phyloP scores from a whole-genome alignment of 2,797 vertebrate species.

The Sebastes miniatus region DNA sequence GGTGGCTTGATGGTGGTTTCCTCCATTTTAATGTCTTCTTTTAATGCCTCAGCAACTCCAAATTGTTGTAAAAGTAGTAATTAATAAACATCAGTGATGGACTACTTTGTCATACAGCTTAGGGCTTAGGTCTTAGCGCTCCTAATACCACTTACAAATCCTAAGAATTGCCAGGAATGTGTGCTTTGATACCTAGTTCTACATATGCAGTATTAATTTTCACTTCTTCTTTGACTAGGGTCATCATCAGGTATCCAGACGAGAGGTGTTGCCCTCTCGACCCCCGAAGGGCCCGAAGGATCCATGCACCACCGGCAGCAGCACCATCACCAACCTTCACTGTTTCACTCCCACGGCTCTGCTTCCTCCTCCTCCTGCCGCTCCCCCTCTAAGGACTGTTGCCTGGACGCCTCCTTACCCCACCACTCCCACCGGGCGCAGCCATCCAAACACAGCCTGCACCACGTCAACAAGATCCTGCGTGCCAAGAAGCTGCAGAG shows the following conservation, averaged over 20 bases:
- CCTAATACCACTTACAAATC: background rate
- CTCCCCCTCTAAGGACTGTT: constrained; percentile 70
- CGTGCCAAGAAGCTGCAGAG: constrained; percentile 98
- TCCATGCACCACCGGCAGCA: constrained; percentile 76
- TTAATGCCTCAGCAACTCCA: background rate
- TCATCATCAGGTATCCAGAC: constrained; percentile 68
- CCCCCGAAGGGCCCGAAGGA: constrained; percentile 69
- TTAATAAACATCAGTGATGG: background rate
- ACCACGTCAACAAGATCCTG: constrained; percentile 98
- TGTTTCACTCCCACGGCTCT: constrained; percentile 78
- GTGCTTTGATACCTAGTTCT: background rate
- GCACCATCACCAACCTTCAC: constrained; percentile 72
- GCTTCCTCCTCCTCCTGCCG: constrained; percentile 69
- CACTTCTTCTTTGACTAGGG: constrained; percentile 39
- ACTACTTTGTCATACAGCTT: background rate
- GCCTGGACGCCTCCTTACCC: constrained; percentile 72
- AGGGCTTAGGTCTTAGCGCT: background rate
- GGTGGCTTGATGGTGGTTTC: background rate
- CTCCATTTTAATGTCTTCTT: background rate
- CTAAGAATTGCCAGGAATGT: background rate
- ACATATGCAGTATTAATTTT: background rate
- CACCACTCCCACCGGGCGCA: constrained; percentile 79
- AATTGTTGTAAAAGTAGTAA: background rate
- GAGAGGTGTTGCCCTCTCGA: constrained; percentile 62
- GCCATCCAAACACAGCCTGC: constrained; percentile 94